Conservation (phyloP, 2,797 vertebrate species). For the Hyperoplus immaculatus region DNA sequence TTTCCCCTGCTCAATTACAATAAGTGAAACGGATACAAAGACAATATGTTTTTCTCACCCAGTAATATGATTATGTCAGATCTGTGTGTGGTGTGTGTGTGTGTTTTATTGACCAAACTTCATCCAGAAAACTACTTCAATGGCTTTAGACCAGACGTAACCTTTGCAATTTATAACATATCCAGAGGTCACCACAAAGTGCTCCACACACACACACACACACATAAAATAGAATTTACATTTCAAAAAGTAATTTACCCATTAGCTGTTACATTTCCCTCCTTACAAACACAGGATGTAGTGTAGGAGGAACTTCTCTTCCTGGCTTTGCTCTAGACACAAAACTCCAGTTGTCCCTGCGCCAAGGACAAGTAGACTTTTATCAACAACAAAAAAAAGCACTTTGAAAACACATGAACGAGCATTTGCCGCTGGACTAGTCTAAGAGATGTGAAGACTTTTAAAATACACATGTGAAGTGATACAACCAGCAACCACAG, state of each 20-base stretch:
- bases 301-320: constrained; percentile 5
- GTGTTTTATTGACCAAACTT: too few relatives aligned
- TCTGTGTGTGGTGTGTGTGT: too few relatives aligned
- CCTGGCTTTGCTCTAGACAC: constrained; percentile 1
- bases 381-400: neutral
- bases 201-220: neutral
- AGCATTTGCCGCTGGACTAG: fast-evolving
- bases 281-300: neutral
- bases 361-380: neutral
- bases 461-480: neutral
- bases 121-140: too few relatives aligned
- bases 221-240: neutral
- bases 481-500: neutral
- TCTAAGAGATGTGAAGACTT: neutral
- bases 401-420: neutral
- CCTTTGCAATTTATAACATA: too few relatives aligned
- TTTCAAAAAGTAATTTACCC: too few relatives aligned
- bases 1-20: too few relatives aligned
- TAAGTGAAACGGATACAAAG: too few relatives aligned
- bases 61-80: too few relatives aligned
- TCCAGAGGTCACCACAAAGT: too few relatives aligned
- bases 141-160: too few relatives aligned
- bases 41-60: too few relatives aligned
- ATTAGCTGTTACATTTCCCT: neutral
- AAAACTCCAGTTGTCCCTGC: neutral